Evolutionary conservation across 2,888 invertebrate species (phyloP).

Genomic region (Drymonia ruficornis): DNA sequence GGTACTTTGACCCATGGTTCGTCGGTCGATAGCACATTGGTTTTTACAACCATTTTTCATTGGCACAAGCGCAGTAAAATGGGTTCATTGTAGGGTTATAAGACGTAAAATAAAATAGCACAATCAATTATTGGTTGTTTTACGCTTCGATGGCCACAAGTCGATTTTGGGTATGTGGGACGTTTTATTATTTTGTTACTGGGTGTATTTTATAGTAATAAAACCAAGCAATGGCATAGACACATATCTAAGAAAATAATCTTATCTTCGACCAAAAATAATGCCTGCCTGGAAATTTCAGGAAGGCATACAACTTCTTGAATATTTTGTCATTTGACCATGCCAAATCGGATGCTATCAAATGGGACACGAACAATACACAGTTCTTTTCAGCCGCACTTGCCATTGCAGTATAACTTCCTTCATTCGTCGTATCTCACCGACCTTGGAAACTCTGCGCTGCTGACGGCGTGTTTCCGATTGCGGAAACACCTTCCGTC

Average conservation of each 20-base stretch:
- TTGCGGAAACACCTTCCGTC: slow-evolving; percentile 29
- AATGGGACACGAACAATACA: too few species aligned
- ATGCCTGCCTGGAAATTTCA: too few species aligned
- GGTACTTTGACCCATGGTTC: slow-evolving; percentile 43
- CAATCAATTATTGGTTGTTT: slow-evolving; percentile 23
- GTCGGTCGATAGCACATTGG: slow-evolving; percentile 43
- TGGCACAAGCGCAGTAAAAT: slow-evolving; percentile 10
- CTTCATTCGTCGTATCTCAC: slow-evolving; percentile 17
- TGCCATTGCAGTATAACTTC: neutral
- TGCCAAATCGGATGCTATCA: too few species aligned
- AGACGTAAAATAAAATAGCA: slow-evolving; percentile 31
- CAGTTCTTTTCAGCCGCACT: neutral
- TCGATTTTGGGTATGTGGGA: slow-evolving; percentile 1
- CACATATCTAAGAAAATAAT: too few species aligned
- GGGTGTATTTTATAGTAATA: too few species aligned
- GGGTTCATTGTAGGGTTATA: slow-evolving; percentile 10
- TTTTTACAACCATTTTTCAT: slow-evolving; percentile 42
- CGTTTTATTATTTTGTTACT: neutral
- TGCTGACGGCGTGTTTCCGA: slow-evolving; percentile 26
- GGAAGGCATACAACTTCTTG: too few species aligned
- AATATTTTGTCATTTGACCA: too few species aligned
- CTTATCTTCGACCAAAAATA: too few species aligned
- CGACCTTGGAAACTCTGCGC: slow-evolving; percentile 24
- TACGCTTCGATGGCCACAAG: slow-evolving; percentile 17
- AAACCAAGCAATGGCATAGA: too few species aligned